These are phyloP conservation scores for Parelbella ahira DNA, from an alignment of 2,888 invertebrate species.

Conservation along the genomic window DNA sequence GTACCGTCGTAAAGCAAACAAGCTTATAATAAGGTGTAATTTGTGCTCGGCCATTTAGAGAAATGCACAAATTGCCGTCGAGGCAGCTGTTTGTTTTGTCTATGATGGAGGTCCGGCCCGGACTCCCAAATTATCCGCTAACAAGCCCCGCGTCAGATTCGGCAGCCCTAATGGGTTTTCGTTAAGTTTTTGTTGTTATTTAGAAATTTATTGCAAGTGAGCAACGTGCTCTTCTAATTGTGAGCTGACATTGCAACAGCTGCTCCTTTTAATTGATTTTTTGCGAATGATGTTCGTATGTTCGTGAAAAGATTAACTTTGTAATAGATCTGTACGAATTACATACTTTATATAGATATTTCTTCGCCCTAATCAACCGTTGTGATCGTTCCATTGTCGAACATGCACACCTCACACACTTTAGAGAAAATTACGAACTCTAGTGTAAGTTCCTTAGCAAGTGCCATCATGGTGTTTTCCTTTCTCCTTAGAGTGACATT, in stretches of 20 bases:
- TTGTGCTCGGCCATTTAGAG: constrained; percentile 80
- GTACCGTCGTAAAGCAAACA: constrained; percentile 80
- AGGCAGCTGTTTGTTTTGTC: constrained; percentile 80
- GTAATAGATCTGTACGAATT: no score
- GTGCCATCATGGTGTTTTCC: no score
- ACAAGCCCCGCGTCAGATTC: constrained; percentile 80
- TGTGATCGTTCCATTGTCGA: no score
- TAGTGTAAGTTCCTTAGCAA: no score
- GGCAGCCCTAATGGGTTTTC: constrained; percentile 80
- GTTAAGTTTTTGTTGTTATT: constrained; percentile 75
- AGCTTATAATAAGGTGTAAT: constrained; percentile 81
- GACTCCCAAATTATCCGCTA: constrained; percentile 74
- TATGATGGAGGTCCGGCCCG: constrained; percentile 76
- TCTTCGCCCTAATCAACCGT: no score
- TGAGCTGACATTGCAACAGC: constrained; percentile 63
- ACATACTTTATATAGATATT: no score
- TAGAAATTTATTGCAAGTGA: constrained; percentile 69
- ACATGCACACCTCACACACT: no score
- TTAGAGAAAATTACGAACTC: no score
- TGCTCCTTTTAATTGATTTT: constrained; percentile 46
- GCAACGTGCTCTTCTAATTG: constrained; percentile 63
- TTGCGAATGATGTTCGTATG: no score
- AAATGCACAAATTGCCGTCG: constrained; percentile 76
- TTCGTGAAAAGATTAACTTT: no score
- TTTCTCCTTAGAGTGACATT: no score